These are phyloP conservation scores for Anomalospiza imberbis DNA, from an alignment of 2,797 vertebrate genomes.

Conservation along the genomic window DNA sequence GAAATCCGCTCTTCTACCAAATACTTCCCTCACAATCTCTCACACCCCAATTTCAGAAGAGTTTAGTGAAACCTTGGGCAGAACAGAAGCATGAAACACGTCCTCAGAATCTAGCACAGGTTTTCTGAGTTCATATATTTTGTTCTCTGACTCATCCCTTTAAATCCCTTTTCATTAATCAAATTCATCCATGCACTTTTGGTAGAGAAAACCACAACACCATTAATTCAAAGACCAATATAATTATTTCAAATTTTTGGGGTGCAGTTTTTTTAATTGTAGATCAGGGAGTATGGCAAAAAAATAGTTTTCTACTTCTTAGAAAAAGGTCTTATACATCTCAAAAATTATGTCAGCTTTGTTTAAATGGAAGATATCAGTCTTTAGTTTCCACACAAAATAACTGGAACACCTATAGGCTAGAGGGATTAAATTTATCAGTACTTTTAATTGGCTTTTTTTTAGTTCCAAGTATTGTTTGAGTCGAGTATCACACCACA, in stretches of 20 bases:
- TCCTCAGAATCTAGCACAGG: background rate
- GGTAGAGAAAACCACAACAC: background rate
- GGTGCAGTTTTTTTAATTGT: background rate
- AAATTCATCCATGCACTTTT: background rate
- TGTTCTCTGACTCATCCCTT: background rate
- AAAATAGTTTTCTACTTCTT: background rate
- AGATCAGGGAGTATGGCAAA: background rate
- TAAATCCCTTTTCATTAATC: background rate
- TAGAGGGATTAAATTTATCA: background rate
- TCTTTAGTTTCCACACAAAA: background rate
- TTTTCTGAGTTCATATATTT: background rate
- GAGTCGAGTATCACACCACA: background rate
- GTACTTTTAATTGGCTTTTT: background rate
- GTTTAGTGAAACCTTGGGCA: background rate
- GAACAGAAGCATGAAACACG: background rate
- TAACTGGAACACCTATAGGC: background rate
- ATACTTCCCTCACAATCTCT: fast-evolving
- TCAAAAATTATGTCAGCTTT: background rate
- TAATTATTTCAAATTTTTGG: background rate
- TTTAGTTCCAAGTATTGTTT: background rate
- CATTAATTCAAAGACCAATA: background rate
- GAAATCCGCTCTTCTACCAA: background rate
- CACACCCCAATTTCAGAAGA: background rate
- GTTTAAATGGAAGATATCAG: background rate
- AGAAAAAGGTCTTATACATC: background rate